Evolutionary conservation across 1,140 invertebrate genomes (phyloP).

Genomic region (Bicyclus anynana): DNA sequence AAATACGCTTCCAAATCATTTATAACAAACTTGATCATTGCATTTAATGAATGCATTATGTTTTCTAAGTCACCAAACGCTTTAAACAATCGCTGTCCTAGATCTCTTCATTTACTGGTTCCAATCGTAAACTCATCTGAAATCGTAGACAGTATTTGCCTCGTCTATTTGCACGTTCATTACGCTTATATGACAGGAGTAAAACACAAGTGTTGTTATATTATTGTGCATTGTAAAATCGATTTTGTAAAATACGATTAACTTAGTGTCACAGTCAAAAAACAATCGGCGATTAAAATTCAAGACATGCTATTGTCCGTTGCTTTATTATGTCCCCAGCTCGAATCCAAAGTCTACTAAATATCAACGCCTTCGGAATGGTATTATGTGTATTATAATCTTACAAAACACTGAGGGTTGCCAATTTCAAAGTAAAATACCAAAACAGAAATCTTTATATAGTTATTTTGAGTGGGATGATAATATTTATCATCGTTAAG

Average conservation of each 20-base stretch:
- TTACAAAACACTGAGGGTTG: slow-evolving; percentile 18
- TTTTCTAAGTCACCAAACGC: no score
- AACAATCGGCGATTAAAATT: slow-evolving; percentile 11
- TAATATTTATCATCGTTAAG: background rate
- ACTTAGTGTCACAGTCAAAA: background rate
- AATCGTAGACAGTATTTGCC: no score
- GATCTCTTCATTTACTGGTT: no score
- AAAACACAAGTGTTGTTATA: background rate
- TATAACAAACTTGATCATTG: no score
- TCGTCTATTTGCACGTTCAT: no score
- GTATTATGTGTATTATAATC: slow-evolving; percentile 25
- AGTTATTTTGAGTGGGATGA: background rate
- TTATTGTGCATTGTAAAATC: background rate
- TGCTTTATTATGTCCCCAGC: slow-evolving; percentile 10
- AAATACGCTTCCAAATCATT: no score
- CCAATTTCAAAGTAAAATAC: background rate
- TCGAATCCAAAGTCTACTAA: slow-evolving; percentile 21
- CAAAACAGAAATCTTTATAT: background rate
- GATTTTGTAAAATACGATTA: background rate
- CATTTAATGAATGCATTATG: no score
- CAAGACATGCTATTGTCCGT: slow-evolving; percentile 6
- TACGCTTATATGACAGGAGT: no score
- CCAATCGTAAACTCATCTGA: no score
- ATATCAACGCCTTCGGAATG: slow-evolving; percentile 16
- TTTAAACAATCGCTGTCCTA: no score